phyloP scores from a whole-genome alignment of 2,113 vertebrate species.

The Lophotis ruficrista region DNA sequence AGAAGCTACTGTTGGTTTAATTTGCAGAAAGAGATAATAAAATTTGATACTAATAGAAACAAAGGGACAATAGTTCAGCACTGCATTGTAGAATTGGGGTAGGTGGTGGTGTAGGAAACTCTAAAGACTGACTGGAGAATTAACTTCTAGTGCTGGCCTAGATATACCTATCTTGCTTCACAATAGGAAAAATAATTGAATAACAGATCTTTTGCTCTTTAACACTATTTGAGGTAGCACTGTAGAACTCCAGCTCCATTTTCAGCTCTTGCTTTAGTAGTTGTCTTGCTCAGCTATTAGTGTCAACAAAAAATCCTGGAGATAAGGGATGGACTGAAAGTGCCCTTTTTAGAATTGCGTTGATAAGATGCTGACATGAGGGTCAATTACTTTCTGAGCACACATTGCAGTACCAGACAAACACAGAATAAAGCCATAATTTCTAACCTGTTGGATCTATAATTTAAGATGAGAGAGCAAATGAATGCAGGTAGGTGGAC shows the following conservation, averaged over 20 bases:
- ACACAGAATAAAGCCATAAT: neutral
- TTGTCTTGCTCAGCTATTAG: neutral
- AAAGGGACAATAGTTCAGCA: neutral
- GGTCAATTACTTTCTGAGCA: constrained; percentile 19
- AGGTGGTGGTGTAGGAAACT: neutral
- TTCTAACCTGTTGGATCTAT: neutral
- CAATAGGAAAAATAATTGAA: neutral
- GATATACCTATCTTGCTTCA: neutral
- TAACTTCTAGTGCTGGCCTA: neutral
- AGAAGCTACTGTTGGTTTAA: neutral
- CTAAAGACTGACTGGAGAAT: neutral
- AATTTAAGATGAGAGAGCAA: neutral
- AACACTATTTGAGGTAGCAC: neutral
- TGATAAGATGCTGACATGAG: neutral
- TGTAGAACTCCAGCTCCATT: neutral
- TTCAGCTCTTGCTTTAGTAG: neutral
- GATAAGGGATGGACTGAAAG: neutral
- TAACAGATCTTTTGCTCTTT: neutral
- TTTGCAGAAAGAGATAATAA: neutral
- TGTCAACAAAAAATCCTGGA: neutral
- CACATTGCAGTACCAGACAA: neutral
- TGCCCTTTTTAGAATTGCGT: neutral
- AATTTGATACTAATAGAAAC: neutral
- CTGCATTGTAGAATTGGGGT: neutral
- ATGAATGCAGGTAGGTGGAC: neutral